phyloP scores from a whole-genome alignment of 1,140 invertebrate species.

The Bombus sibiricus region DNA sequence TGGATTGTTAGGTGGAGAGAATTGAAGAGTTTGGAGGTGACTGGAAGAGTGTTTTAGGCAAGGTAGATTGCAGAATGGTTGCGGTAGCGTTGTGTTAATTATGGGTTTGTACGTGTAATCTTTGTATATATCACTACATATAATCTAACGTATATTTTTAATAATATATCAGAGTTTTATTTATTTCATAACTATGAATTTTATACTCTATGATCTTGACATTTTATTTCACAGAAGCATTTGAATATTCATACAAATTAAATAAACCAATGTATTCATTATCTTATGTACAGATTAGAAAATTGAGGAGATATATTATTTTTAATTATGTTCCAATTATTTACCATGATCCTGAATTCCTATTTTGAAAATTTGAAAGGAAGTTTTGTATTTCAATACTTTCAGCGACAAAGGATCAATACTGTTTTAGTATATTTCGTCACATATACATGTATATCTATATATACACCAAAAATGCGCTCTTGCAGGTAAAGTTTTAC shows the following conservation, averaged over 20 bases:
- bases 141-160: too few species aligned
- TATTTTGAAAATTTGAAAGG: background rate
- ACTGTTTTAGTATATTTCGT: background rate
- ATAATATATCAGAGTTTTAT: too few species aligned
- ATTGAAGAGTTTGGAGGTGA: background rate
- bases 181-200: too few species aligned
- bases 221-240: too few species aligned
- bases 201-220: too few species aligned
- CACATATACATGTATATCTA: background rate
- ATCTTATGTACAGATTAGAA: too few species aligned
- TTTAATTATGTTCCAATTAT: background rate
- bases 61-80: background rate
- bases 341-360: background rate
- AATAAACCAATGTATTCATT: too few species aligned
- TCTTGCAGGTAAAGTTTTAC: background rate
- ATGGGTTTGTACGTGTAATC: background rate
- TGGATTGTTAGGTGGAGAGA: background rate
- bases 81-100: background rate
- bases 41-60: background rate
- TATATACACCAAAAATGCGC: background rate
- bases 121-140: background rate
- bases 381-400: background rate
- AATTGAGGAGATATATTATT: background rate
- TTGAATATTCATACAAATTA: too few species aligned
- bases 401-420: background rate